phyloP scores from a whole-genome alignment of 2,888 invertebrate genomes.

The Amphipoea oculea region DNA sequence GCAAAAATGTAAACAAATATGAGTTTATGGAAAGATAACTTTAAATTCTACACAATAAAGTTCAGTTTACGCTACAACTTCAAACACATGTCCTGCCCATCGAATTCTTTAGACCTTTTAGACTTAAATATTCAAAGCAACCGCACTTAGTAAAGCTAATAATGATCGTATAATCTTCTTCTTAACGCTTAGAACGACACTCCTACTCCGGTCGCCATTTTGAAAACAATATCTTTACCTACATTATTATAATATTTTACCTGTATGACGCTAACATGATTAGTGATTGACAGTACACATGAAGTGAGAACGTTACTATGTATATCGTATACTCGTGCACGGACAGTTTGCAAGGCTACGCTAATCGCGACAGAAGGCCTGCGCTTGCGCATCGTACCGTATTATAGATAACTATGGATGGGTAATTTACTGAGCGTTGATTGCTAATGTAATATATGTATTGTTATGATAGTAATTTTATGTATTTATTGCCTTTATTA shows the following conservation, averaged over 20 bases:
- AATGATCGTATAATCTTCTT: not conserved
- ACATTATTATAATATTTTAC: constrained; percentile 35
- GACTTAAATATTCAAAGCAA: not conserved
- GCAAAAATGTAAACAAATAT: no score
- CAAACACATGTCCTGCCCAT: not conserved
- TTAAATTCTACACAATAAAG: no score
- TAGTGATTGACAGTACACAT: constrained; percentile 44
- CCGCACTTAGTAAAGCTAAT: not conserved
- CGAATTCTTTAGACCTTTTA: not conserved
- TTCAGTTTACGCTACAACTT: no score
- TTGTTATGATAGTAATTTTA: not conserved
- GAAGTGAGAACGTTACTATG: constrained; percentile 22
- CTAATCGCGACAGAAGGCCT: constrained; percentile 69
- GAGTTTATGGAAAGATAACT: no score
- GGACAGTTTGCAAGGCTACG: constrained; percentile 59
- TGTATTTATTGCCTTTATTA: not conserved
- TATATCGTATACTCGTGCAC: constrained; percentile 48
- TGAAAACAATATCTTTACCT: constrained; percentile 34
- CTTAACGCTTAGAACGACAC: not conserved
- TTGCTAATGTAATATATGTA: constrained; percentile 19
- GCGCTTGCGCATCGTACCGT: constrained; percentile 46
- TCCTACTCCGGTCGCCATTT: constrained; percentile 24
- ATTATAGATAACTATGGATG: constrained; percentile 30
- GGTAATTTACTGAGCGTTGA: constrained; percentile 37
- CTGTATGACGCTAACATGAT: constrained; percentile 38